Conservation (phyloP, 2,797 vertebrate genomes). For the Acanthurus lineatus region DNA sequence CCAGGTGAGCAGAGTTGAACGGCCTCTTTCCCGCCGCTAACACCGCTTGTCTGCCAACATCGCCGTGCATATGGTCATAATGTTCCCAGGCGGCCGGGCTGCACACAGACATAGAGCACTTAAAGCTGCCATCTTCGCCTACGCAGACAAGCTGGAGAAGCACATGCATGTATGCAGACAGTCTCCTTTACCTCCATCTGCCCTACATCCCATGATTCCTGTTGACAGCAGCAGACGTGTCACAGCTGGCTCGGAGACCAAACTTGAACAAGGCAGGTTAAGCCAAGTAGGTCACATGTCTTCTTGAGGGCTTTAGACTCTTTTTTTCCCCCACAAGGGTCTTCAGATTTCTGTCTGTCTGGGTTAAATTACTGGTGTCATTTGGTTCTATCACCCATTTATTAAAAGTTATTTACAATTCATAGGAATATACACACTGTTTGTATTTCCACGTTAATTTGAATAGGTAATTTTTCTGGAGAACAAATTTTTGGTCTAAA, state of each 20-base stretch:
- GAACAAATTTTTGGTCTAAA: too few species aligned
- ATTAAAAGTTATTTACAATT: not conserved
- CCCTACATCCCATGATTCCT: slow-evolving; percentile 75
- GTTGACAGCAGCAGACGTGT: slow-evolving; percentile 80
- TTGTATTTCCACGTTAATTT: not conserved
- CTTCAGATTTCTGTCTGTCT: slow-evolving; percentile 41
- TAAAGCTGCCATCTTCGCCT: slow-evolving; percentile 71
- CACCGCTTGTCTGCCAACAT: slow-evolving; percentile 70
- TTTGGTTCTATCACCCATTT: slow-evolving; percentile 39
- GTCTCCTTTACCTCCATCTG: slow-evolving; percentile 58
- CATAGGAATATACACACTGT: not conserved
- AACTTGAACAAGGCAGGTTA: slow-evolving; percentile 79
- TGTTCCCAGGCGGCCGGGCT: slow-evolving; percentile 72
- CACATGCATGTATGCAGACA: slow-evolving; percentile 28
- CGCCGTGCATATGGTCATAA: slow-evolving; percentile 80
- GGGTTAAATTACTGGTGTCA: slow-evolving; percentile 44
- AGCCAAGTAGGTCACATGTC: slow-evolving; percentile 77
- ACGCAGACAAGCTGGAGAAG: slow-evolving; percentile 38
- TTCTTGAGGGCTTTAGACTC: slow-evolving; percentile 54
- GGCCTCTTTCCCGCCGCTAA: slow-evolving; percentile 77
- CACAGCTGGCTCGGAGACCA: slow-evolving; percentile 79
- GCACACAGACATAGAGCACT: slow-evolving; percentile 60
- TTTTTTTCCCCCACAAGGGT: slow-evolving; percentile 27
- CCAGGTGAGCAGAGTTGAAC: slow-evolving; percentile 70
- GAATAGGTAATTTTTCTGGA: not conserved